phyloP scores from a whole-genome alignment of 2,888 invertebrate species.

The Blomia tropicalis region DNA sequence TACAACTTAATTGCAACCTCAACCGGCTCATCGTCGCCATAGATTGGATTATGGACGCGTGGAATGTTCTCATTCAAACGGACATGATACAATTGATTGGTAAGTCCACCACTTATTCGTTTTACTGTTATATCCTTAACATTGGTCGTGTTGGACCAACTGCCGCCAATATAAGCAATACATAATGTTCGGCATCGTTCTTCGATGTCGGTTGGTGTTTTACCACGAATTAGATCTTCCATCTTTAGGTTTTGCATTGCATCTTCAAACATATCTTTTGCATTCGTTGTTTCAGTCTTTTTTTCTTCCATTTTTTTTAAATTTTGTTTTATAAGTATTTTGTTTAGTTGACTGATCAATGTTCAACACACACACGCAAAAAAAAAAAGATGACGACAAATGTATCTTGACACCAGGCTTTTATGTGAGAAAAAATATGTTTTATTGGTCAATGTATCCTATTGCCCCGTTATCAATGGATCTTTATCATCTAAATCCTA shows the following conservation, averaged over 20 bases:
- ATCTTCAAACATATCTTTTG: neutral
- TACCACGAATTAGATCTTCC: neutral
- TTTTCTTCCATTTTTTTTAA: too few species aligned
- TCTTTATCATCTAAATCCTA: too few species aligned
- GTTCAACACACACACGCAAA: too few species aligned
- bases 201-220: neutral
- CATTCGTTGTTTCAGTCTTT: too few species aligned
- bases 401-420: too few species aligned
- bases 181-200: neutral
- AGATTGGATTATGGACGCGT: neutral
- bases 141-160: neutral
- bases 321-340: too few species aligned
- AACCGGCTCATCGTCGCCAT: slow-evolving; percentile 8
- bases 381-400: too few species aligned
- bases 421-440: too few species aligned
- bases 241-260: neutral
- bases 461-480: too few species aligned
- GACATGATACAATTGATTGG: slow-evolving; percentile 20
- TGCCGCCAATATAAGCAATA: neutral
- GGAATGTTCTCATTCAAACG: neutral
- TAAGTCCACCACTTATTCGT: slow-evolving; percentile 12
- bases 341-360: too few species aligned
- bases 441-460: too few species aligned
- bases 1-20: slow-evolving; percentile 20
- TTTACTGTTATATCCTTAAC: neutral